Conservation (phyloP, 2,113 vertebrate species). For the Alligator mississippiensis region DNA sequence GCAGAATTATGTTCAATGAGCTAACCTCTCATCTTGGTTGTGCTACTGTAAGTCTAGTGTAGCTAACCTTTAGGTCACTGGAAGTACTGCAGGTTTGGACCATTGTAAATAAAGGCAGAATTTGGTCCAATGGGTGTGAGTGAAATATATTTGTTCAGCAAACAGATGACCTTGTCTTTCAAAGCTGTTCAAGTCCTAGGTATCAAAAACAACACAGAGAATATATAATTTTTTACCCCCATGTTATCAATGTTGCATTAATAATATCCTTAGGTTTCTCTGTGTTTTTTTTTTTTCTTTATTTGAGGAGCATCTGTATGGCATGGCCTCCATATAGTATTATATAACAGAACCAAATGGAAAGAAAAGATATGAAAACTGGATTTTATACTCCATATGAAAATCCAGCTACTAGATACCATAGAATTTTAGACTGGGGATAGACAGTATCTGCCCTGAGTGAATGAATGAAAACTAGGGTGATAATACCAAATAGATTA, state of each 20-base stretch:
- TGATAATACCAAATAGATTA: conserved; percentile 26
- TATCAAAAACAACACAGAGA: fast-evolving
- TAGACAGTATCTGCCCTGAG: not conserved
- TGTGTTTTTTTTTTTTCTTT: not conserved
- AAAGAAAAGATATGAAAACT: not conserved
- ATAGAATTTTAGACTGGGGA: not conserved
- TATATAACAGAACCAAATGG: not conserved
- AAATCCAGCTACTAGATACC: not conserved
- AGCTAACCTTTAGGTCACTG: fast-evolving
- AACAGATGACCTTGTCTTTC: fast-evolving
- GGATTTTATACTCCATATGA: not conserved
- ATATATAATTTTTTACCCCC: fast-evolving
- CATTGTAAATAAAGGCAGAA: not conserved
- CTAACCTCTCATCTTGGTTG: not conserved
- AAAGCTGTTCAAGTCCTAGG: not conserved
- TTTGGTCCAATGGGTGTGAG: fast-evolving
- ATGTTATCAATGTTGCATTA: not conserved
- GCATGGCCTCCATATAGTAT: not conserved
- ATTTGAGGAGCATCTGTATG: not conserved
- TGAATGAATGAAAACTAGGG: not conserved
- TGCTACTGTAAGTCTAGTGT: fast-evolving
- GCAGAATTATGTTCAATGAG: not conserved
- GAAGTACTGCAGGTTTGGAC: not conserved
- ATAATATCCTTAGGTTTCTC: fast-evolving
- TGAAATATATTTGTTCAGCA: not conserved